Base-by-base conservation (phyloP, 2,888 invertebrate genomes). In the Byasa hedistus region DNA sequence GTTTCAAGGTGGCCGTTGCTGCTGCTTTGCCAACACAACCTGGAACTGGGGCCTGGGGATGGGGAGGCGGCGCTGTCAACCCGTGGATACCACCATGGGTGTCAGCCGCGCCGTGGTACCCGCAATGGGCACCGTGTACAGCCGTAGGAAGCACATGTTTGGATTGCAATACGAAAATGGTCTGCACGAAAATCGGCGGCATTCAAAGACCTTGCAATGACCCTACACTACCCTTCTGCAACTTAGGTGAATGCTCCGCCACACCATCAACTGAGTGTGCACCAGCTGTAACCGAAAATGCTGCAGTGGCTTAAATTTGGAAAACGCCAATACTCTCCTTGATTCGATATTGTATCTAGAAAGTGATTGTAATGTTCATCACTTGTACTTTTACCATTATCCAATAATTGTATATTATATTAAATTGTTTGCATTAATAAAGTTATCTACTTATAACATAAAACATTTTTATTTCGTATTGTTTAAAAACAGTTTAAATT, bases 41-140 rank as follows among this genome's bases (percentile, higher is more conserved):
- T 5, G 79, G 75, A n/a, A 39, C 71, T 73, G 32, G 72, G 73
- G 55, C 65, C 64, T 17, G 73, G 69, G 73, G 65, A 8, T 75
- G 74, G 66, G 73, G 72, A 3, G 76, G 76, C 3, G 80, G 75
- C 0, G 84, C 77, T 1, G 77, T 65, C 4, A 87, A 85, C 77
- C 85, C 89, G 1, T 88, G 83, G 81, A 78, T 89, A n/a, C 91
- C 91, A 2, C 85, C 87, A 23, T 91, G 91, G 91, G 65, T 90
- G 8, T 72, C 88, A 2, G 27, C 78, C 7, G 84, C 87, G 1
- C 84, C 91, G 1, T 91, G 91, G 90, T 82, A 70, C 65, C 89
- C 90, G 0, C 82, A 87, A 66, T 91, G 89, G 89, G 69, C 75
- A 1, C 81, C 85, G 1, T 91, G 91, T 73, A 79, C 86, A 12